Percentiles rank a stretch among this genome's conserved stretches.
Conservation (phyloP, 2,888 invertebrate species). For the Ceraclea dissimilis region DNA sequence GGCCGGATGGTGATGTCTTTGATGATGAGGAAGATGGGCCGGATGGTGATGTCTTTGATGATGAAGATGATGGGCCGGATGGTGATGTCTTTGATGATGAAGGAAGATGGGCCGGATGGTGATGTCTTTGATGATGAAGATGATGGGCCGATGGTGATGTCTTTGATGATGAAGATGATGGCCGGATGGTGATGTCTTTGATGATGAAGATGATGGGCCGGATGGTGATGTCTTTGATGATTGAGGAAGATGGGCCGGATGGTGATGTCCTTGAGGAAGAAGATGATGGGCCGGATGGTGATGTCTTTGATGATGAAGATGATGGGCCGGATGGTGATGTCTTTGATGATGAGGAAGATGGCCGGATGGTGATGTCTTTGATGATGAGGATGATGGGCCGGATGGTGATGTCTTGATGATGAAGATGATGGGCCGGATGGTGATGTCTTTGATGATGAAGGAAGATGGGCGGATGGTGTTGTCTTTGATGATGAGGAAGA, state of each 20-base stretch:
- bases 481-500: background rate
- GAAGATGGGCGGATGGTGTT: background rate
- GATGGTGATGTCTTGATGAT: slow-evolving; percentile 26
- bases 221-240: background rate
- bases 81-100: background rate
- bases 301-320: background rate
- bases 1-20: too few relatives aligned
- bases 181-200: background rate
- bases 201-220: background rate
- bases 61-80: background rate
- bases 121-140: slow-evolving; percentile 32
- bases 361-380: background rate
- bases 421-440: background rate
- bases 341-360: background rate
- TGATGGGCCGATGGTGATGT: background rate
- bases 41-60: background rate
- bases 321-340: background rate
- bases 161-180: background rate
- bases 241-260: too few relatives aligned
- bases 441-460: background rate
- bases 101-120: slow-evolving; percentile 14
- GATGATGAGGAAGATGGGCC: too few relatives aligned
- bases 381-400: background rate
- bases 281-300: background rate
- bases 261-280: too few relatives aligned